Evolutionary conservation across 2,797 vertebrate species (phyloP).

Genomic region (Apodemus agrarius): DNA sequence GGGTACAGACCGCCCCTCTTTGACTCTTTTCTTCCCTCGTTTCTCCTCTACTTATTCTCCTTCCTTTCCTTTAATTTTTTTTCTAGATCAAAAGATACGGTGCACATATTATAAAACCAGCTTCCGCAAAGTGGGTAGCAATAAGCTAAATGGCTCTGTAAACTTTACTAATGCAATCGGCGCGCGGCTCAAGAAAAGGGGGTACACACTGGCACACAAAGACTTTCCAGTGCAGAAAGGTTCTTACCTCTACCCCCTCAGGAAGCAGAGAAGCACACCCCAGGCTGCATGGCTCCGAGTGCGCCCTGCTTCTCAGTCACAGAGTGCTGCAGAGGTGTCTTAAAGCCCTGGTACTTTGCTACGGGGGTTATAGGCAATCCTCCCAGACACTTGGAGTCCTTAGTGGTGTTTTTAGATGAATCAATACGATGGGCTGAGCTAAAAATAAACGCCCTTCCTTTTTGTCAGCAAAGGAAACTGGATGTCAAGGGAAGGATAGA

Average conservation of each 20-base stretch:
- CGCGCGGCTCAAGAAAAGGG: background rate
- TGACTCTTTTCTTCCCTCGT: slow-evolving; percentile 60
- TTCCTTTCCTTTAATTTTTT: background rate
- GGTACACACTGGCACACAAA: accelerated
- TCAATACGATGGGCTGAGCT: background rate
- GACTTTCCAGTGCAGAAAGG: background rate
- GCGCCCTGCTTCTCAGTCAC: background rate
- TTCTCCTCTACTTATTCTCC: slow-evolving; percentile 75
- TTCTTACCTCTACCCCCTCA: accelerated
- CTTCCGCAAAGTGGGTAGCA: background rate
- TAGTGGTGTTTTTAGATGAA: slow-evolving; percentile 55
- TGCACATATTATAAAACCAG: background rate
- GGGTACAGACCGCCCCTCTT: slow-evolving; percentile 77
- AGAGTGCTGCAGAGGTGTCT: background rate
- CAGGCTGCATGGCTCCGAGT: accelerated
- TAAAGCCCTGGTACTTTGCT: background rate
- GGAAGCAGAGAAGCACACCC: background rate
- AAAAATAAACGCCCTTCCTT: slow-evolving; percentile 62
- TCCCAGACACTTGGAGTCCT: background rate
- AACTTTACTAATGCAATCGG: background rate
- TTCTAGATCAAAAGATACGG: background rate
- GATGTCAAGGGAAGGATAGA: background rate
- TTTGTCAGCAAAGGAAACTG: slow-evolving; percentile 58
- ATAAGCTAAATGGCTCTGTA: background rate
- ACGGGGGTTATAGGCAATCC: background rate